A percentile compares a stretch with the other conserved stretches of the same genome.
Conservation (phyloP, 2,888 invertebrate species). For the Sepiola atlantica region DNA sequence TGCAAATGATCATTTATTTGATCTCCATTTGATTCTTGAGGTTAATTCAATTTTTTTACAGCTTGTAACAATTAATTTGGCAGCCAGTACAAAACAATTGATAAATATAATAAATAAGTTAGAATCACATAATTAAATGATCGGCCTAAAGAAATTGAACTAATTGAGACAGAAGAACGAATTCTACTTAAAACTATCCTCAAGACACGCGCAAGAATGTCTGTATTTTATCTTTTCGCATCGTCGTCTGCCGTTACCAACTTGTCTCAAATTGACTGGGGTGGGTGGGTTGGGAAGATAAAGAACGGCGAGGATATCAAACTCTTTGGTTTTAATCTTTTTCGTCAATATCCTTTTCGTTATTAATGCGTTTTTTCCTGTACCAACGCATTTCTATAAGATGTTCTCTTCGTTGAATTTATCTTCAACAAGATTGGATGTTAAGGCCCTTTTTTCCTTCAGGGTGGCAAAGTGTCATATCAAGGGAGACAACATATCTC, state of each 20-base stretch:
- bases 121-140: neutral
- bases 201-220: neutral
- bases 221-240: neutral
- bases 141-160: neutral
- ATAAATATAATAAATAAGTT: conserved; percentile 9
- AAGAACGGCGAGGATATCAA: too few species aligned
- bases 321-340: neutral
- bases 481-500: too few species aligned
- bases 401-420: neutral
- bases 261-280: neutral
- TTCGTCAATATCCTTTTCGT: neutral
- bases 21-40: neutral
- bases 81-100: neutral
- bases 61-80: neutral
- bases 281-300: neutral
- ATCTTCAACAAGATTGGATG: neutral
- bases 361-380: neutral
- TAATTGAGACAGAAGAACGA: neutral
- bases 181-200: neutral
- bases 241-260: neutral
- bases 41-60: neutral
- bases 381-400: too few species aligned
- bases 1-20: neutral
- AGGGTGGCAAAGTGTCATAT: too few species aligned
- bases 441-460: too few species aligned